A percentile compares a stretch with the other conserved stretches of the same genome.
phyloP scores from a whole-genome alignment of 2,797 vertebrate species.

The Falco rusticolus region DNA sequence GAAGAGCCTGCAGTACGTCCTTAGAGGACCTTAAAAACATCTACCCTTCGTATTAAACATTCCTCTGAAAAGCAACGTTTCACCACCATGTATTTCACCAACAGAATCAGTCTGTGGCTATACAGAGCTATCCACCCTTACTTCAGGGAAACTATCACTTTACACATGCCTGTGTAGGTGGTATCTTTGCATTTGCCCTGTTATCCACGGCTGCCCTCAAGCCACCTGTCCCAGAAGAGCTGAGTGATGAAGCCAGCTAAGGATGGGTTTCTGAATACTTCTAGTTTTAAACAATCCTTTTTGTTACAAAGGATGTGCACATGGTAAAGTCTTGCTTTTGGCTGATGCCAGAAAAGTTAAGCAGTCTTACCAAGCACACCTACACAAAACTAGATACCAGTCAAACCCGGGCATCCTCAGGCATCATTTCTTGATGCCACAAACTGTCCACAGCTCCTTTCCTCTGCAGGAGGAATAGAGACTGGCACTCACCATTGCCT shows the following conservation, averaged over 20 bases:
- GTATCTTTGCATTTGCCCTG: neutral
- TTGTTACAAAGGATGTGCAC: neutral
- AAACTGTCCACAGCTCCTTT: neutral
- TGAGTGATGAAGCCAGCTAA: neutral
- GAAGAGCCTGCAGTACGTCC: neutral
- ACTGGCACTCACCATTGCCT: neutral
- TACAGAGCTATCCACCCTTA: neutral
- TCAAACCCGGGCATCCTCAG: neutral
- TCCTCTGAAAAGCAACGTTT: neutral
- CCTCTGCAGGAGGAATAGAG: neutral
- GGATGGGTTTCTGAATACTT: neutral
- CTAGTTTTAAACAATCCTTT: neutral
- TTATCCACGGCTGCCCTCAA: neutral
- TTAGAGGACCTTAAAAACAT: neutral
- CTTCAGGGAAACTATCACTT: neutral
- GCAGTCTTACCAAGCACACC: neutral
- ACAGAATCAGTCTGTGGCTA: fast-evolving
- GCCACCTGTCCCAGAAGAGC: neutral
- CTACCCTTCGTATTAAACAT: neutral
- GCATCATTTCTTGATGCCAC: neutral
- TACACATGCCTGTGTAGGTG: too few species aligned
- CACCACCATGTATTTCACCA: fast-evolving
- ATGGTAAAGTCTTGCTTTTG: neutral
- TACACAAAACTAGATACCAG: neutral
- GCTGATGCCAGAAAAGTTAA: neutral